Evolutionary conservation across 2,113 vertebrate species (phyloP).

Genomic region (Pelecanus crispus): DNA sequence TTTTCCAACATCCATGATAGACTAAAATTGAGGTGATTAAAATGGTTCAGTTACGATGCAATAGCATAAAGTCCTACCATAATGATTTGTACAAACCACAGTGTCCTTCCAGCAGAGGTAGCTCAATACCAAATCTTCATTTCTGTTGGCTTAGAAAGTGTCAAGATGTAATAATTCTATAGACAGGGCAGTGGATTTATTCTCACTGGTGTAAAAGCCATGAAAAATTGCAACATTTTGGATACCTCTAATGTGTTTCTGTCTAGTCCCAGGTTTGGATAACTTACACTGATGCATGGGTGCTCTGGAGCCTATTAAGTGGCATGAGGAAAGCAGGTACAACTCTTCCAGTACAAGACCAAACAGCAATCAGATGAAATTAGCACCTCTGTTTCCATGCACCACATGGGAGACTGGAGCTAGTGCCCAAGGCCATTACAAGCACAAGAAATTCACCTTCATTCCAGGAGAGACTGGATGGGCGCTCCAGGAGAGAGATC

Average conservation of each 20-base stretch:
- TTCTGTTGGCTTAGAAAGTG: background rate
- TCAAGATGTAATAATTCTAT: background rate
- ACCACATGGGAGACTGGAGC: fast-evolving
- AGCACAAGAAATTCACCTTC: background rate
- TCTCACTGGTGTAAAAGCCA: background rate
- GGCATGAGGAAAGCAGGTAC: background rate
- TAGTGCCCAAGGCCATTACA: background rate
- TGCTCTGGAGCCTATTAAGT: background rate
- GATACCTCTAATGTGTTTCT: background rate
- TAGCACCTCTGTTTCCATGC: background rate
- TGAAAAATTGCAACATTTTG: background rate
- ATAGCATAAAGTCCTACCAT: background rate
- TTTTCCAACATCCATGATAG: background rate
- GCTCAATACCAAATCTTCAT: background rate
- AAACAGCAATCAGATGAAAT: background rate
- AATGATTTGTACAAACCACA: background rate
- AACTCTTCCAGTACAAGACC: background rate
- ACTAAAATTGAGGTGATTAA: background rate
- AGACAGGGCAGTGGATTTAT: background rate
- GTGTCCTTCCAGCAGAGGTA: background rate
- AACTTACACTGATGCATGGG: background rate
- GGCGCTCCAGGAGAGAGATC: background rate
- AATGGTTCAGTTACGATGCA: background rate
- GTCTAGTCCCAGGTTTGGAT: background rate
- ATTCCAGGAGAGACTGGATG: background rate